Conservation (phyloP, 2,888 invertebrate species). For the Epiblema foenella region DNA sequence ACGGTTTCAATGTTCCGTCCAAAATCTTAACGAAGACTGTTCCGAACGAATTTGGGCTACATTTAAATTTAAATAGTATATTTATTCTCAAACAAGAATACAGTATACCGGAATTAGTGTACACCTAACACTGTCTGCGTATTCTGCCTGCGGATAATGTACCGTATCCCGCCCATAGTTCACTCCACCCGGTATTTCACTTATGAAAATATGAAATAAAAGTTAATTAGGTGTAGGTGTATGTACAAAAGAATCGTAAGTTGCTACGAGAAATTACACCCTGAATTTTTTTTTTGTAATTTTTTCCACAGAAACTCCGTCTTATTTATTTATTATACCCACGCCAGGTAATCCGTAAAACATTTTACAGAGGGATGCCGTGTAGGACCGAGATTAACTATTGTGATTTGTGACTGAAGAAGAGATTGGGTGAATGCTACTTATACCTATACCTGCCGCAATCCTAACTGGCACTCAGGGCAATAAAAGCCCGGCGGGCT, state of each 20-base stretch:
- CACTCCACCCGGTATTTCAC: no score
- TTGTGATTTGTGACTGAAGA: no score
- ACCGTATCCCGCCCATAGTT: no score
- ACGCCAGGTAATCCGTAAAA: background rate
- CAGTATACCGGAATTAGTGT: background rate
- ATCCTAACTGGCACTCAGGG: no score
- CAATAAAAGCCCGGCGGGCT: no score
- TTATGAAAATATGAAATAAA: no score
- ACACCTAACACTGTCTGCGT: background rate
- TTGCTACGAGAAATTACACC: background rate
- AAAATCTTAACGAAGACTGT: constrained; percentile 23
- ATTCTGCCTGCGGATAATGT: background rate
- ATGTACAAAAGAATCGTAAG: no score
- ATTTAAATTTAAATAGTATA: background rate
- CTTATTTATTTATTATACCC: background rate
- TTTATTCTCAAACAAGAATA: background rate
- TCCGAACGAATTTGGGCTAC: background rate
- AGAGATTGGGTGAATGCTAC: no score
- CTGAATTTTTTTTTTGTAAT: no score
- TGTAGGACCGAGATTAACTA: background rate
- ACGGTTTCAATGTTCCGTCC: constrained; percentile 41
- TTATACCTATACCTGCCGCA: no score
- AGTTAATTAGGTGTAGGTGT: no score
- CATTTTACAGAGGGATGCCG: background rate
- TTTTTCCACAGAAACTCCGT: background rate